Evolutionary conservation across 2,888 invertebrate species (phyloP), one percentile per base, ranked within the genome.

Genomic region (Ophion ventricosus): DNA sequence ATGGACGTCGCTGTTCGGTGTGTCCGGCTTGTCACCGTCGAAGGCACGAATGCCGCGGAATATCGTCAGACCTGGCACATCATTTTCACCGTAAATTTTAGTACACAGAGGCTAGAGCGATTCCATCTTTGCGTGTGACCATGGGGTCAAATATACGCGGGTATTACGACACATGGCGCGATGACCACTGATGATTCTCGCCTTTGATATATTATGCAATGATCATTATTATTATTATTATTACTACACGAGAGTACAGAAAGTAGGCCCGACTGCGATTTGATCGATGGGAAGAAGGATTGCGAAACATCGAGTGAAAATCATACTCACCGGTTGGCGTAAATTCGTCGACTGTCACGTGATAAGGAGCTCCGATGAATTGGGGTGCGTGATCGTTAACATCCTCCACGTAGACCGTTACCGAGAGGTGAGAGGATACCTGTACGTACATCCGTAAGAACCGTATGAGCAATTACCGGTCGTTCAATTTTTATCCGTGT

Each of bases 331-430:
- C 96, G 87, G 95, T 95, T 57, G 97, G 96, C 4, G 97, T 97
- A 25, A 97, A 94, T 92, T 97, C 97, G 88, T 97, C 97, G 23
- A 98, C 97, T 61, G 96, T 95, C 8, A 97, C 95, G 73, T 95
- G 94, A 91, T 98, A 98, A 0, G 98, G 98, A 0, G 96, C 95
- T 85, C 96, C 96, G 67, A 96, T 93, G 92, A 98, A 98, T 90
- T 95, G 94, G 0, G 97, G 97, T 0, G 96, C 95, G 93, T 98
- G 97, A 93, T 98, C 97, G 91, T 98, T 98, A 61, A 98, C 95
- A 91, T 98, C 98, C 93, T 98, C 97, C 7, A 98, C 97, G 93
- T 98, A 98, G 5, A 98, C 97, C 4, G 97, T 98, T 86, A 97
- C 96, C 1, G 97, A 97, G 26, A 98, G 94, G 88, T 96, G 97